phyloP scores from a whole-genome alignment of 1,140 invertebrate genomes.

The Agrypnia vestita region DNA sequence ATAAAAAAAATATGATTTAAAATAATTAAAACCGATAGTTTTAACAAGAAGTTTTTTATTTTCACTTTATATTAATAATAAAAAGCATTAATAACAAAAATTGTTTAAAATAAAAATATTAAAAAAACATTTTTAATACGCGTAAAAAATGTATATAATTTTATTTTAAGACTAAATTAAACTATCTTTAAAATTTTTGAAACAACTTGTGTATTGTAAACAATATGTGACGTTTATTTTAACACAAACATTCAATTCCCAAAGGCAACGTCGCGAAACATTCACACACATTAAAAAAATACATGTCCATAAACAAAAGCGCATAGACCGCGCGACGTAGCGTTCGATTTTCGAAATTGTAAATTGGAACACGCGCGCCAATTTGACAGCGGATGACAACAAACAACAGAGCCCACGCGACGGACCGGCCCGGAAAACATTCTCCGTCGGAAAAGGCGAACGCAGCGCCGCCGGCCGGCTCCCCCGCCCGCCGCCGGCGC shows the following conservation, averaged over 20 bases:
- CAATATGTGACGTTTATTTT: too few relatives aligned
- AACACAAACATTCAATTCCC: too few relatives aligned
- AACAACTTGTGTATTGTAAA: background rate
- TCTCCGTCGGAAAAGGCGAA: constrained; percentile 37
- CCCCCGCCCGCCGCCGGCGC: background rate
- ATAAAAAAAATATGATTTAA: too few relatives aligned
- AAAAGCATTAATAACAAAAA: background rate
- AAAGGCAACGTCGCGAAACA: too few relatives aligned
- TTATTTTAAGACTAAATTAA: background rate
- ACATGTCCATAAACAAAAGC: background rate
- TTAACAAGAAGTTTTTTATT: too few relatives aligned
- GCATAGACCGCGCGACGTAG: background rate
- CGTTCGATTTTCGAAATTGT: constrained; percentile 12
- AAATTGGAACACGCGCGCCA: constrained; percentile 33
- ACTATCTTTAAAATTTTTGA: background rate
- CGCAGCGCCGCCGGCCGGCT: constrained; percentile 37
- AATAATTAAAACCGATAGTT: too few relatives aligned
- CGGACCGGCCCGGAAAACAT: constrained; percentile 46
- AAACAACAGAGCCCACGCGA: constrained; percentile 45
- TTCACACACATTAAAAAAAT: background rate
- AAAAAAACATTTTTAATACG: background rate
- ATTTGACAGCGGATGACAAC: constrained; percentile 50
- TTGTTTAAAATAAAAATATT: background rate
- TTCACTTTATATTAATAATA: background rate
- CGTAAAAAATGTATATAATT: background rate